Evolutionary conservation across 2,888 invertebrate species (phyloP), one percentile per base, ranked within the genome.

Genomic region (Amorpha juglandis): DNA sequence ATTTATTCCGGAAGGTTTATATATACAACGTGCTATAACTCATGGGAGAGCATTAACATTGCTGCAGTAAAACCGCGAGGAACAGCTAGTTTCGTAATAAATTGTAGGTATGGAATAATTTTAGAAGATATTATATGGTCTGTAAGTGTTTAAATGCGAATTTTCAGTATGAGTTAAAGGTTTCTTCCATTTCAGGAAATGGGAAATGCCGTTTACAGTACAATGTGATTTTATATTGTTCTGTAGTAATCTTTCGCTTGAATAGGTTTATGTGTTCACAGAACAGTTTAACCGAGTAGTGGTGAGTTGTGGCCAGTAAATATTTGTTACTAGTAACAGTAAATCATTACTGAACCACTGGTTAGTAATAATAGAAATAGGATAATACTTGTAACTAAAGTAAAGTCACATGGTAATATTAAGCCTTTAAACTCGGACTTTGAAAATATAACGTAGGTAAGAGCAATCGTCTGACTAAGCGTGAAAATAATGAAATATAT

Each of bases 221-320:
- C 58, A 58, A 58, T 58, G 38, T 58, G 19, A 11, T 58, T 58
- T 58, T 42, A 58, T 42, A 58, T 19, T 38, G 55, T 38, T 58
- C 6, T 55, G 16, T 11, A 42, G 50, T 50, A 58, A 19, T 58
- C 42, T 38, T 42, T 58, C 12, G 50, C 19, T 19, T 38, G 19
- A 42, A 58, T 42, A 42, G 58, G 58, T 58, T 58, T 58, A 58
- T 42, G 58, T 42, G 38, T 58, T 58, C 58, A 12, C 11, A 42
- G 58, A 58, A 58, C 42, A 12, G 19, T 42, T 58, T 55, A 1
- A 58, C 7, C 6, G 38, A 58, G 12, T 38, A 16, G 42, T 58
- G n/a, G n/a, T 27, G 27, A 27, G 27, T 27, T 42, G 58, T 38
- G 16, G 11, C 38, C 55, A 42, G 42, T 58, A 38, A 58, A 16